phyloP scores from a whole-genome alignment of 2,888 invertebrate species.

The Labia minor region DNA sequence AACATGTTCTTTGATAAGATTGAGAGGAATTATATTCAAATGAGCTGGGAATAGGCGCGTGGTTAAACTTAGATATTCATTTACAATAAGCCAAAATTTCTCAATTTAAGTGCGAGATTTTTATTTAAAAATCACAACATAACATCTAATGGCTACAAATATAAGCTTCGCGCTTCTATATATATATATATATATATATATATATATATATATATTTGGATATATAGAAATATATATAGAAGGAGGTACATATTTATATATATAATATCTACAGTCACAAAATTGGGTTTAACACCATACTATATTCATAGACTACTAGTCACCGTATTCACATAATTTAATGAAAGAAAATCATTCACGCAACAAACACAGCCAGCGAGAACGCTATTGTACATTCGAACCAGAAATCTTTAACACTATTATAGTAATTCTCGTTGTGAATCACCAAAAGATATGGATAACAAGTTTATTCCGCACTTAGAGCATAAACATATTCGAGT shows the following conservation, averaged over 20 bases:
- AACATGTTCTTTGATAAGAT: too few relatives aligned
- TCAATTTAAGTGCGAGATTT: conserved; percentile 4
- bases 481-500: conserved; percentile 17
- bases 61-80: not conserved
- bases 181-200: not conserved
- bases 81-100: not conserved
- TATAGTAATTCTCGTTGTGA: conserved; percentile 13
- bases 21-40: too few relatives aligned
- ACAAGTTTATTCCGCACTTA: conserved; percentile 16
- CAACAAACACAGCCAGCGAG: conserved; percentile 7
- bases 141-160: not conserved
- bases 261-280: conserved; percentile 13
- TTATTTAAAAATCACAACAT: conserved; percentile 13
- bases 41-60: too few relatives aligned
- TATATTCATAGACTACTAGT: conserved; percentile 6
- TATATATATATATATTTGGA: not conserved
- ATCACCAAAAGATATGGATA: conserved; percentile 8
- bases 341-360: not conserved
- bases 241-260: not conserved
- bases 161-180: not conserved
- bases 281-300: conserved; percentile 4
- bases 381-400: conserved; percentile 8
- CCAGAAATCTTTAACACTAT: not conserved
- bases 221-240: not conserved
- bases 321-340: conserved; percentile 13